Evolutionary conservation across 2,113 vertebrate species (phyloP), one percentile per base, ranked within the genome.

Genomic region (Panurus biarmicus): DNA sequence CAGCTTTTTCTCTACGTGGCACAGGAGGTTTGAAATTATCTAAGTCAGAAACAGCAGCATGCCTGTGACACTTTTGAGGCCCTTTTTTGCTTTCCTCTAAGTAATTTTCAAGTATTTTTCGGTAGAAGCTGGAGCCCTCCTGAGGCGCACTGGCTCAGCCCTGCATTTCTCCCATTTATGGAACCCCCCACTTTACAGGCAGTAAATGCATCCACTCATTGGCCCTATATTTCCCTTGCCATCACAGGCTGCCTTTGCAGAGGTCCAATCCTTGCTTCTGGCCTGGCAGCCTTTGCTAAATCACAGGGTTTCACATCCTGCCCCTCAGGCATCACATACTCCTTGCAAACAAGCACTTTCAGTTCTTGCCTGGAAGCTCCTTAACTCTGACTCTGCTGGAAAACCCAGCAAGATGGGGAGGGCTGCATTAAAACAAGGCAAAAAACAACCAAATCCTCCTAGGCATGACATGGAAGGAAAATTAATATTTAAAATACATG

Each of bases 401-500:
- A 95, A 60, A 61, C 17, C 28, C 82, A 65, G 69, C 36, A 22
- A 64, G 64, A 29, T 62, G 44, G 38, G 85, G 51, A 91, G 56
- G 75, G 31, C n/a, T 51, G 47, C 44, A 33, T 50, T 76, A 31
- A 85, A 82, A 84, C 29, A 44, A 78, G 50, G 61, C 61, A 28
- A 85, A 89, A 91, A 61, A 3, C 15, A 87, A 40, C 23, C 56
- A 90, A 92, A 89, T 89, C 67, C 73, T 90, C 50, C 74, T 82
- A 45, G 21, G 76, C 87, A 70, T 75, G 85, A 85, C 70, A 79
- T 44, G 87, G 77, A 81, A 92, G 78, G 76, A 85, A 92, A 89
- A 94, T 36, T 90, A 76, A 76, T 95, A 90, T 94, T 94, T 89
- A 76, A 95, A 96, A 93, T 74, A 74, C 66, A 50, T 67, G 69